Percentiles rank a stretch among this genome's conserved stretches.
These are phyloP conservation scores for Rhysida immarginata DNA, from an alignment of 1,140 invertebrate species.

Conservation along the genomic window DNA sequence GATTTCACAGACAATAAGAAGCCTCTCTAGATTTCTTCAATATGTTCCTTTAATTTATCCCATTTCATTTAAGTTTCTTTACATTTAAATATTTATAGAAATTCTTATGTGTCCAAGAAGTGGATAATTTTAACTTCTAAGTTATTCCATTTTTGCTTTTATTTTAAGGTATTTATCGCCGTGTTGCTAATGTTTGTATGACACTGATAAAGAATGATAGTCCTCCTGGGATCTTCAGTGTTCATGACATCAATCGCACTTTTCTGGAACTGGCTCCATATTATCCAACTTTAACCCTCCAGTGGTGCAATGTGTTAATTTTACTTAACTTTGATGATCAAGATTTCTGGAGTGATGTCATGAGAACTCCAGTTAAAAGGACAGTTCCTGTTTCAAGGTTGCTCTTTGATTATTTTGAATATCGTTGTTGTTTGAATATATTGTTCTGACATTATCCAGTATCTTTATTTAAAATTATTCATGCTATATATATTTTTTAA, in stretches of 20 bases:
- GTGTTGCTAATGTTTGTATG: slow-evolving; percentile 42
- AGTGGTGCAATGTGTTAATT: slow-evolving; percentile 54
- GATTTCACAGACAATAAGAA: too few species aligned
- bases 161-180: slow-evolving; percentile 38
- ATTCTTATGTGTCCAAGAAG: background rate
- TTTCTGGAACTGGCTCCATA: slow-evolving; percentile 36
- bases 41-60: too few species aligned
- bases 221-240: slow-evolving; percentile 21
- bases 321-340: slow-evolving; percentile 45
- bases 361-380: slow-evolving; percentile 30
- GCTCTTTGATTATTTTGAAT: too few species aligned
- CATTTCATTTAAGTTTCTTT: background rate
- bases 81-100: background rate
- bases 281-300: slow-evolving; percentile 44
- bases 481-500: slow-evolving; percentile 1
- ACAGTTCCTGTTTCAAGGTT: slow-evolving; percentile 24
- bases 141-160: slow-evolving; percentile 5
- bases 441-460: too few species aligned
- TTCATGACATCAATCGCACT: slow-evolving; percentile 35
- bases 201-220: slow-evolving; percentile 29
- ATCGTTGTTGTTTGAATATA: too few species aligned
- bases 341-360: slow-evolving; percentile 42
- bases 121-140: background rate
- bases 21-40: too few species aligned
- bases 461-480: too few species aligned